Base-by-base conservation (phyloP, 2,888 invertebrate species). In the Beris morrisii region DNA sequence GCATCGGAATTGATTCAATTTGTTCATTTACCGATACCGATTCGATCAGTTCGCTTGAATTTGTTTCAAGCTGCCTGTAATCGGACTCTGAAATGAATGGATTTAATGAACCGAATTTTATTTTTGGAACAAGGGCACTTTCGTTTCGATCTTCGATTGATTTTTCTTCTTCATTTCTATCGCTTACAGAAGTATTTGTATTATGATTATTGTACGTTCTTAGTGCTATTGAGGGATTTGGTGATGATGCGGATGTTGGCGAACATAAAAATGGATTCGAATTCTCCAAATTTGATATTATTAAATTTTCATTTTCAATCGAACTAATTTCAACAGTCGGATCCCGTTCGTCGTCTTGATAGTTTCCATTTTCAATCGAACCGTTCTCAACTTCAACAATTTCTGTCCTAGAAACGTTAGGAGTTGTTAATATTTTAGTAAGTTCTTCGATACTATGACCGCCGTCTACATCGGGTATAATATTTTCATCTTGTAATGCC, bases 391-490 rank as follows among this genome's bases (percentile, higher is more conserved):
- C 32, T 61, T 43, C 12, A 12, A 5, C 9, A 28, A 7, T 56
- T 43, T 9, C 43, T 43, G 15, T 50, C 7, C 22, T 50, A 15
- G 30, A 44, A 32, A 9, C 7, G 9, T 7, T 50, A n/a, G 28
- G n/a, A 31, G 38, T 13, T 2, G 45, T 45, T 6, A 65, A 28
- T 57, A 52, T 65, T 44, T 54, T 54, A 4, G 65, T 30, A 7
- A 52, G 32, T 38, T 61, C 61, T 7, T 61, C 61, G 22, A 61
- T 61, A 61, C 61, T 61, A 48, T 59, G 50, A 15, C 59, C 59
- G 15, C 57, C 64, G 44, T 64, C 66, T 6, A 64, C n/a, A 44
- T 69, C 59, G 11, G 61, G 61, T 11, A 69, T 59, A 32, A 69
- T 64, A 15, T 66, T 69, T 61, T 66, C 59, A 53, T 69, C 69